These are phyloP conservation scores for Epistrophe eligans DNA, from an alignment of 2,888 invertebrate genomes.

Conservation along the genomic window DNA sequence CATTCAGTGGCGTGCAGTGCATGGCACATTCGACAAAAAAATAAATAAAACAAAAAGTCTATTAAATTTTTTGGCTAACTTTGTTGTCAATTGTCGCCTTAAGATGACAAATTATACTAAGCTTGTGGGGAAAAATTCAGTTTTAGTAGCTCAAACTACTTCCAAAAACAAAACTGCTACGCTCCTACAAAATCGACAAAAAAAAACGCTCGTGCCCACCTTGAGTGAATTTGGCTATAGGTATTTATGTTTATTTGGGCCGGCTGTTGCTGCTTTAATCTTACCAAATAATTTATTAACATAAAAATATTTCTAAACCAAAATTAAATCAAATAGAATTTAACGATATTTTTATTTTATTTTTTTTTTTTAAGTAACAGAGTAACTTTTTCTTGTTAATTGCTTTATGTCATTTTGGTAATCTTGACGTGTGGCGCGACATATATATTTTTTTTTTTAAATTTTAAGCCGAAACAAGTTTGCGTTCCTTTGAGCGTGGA, in stretches of 20 bases:
- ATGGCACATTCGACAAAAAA: conserved; percentile 37
- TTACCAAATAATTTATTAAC: conserved; percentile 65
- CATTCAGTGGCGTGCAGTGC: conserved; percentile 50
- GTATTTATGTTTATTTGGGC: conserved; percentile 20
- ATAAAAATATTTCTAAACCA: conserved; percentile 29
- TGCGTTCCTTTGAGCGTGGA: conserved; percentile 19
- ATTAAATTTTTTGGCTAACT: conserved; percentile 55
- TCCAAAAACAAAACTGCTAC: conserved; percentile 63
- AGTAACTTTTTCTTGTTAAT: conserved; percentile 69
- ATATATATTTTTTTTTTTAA: conserved; percentile 37
- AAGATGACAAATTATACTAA: conserved; percentile 71
- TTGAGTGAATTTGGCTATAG: conserved; percentile 1
- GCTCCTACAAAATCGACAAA: conserved; percentile 30
- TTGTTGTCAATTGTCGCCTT: conserved; percentile 71
- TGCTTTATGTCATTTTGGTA: conserved; percentile 72
- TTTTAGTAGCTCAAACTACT: conserved; percentile 60
- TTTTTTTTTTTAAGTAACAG: neutral
- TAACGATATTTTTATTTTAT: conserved; percentile 7
- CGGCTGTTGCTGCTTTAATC: neutral
- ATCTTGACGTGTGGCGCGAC: conserved; percentile 73
- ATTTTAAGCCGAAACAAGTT: conserved; percentile 51
- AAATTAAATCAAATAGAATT: conserved; percentile 14
- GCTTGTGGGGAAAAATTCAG: conserved; percentile 20
- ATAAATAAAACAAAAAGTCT: conserved; percentile 11
- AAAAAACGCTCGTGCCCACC: conserved; percentile 11